phyloP scores from a whole-genome alignment of 1,140 invertebrate species.

The Pinna nobilis region DNA sequence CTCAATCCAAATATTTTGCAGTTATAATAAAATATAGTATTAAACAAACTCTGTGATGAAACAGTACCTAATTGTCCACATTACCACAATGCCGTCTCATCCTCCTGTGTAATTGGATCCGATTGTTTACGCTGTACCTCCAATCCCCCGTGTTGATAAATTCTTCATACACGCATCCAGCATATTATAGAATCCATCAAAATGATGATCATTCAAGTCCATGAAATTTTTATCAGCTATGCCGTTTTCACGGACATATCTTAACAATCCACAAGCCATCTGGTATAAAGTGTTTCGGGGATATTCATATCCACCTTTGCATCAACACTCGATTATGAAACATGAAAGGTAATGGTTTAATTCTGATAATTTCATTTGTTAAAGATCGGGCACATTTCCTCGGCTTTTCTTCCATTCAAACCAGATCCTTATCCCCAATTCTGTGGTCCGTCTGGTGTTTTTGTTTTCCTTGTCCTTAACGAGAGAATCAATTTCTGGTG shows the following conservation, averaged over 20 bases:
- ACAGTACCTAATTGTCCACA: neutral
- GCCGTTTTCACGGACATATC: conserved; percentile 4
- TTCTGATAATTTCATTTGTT: neutral
- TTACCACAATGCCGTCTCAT: conserved; percentile 7
- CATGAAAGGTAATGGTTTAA: neutral
- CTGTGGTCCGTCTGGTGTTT: conserved; percentile 8
- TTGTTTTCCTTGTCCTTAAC: neutral
- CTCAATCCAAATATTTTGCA: conserved; percentile 21
- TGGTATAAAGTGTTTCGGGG: conserved; percentile 13
- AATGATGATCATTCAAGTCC: conserved; percentile 4
- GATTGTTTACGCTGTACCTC: conserved; percentile 4
- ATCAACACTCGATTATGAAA: neutral
- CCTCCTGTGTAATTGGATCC: conserved; percentile 4
- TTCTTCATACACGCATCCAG: conserved; percentile 30
- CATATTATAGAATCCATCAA: conserved; percentile 17
- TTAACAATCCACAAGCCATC: conserved; percentile 30
- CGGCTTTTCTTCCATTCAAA: neutral
- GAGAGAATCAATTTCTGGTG: neutral
- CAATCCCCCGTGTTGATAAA: conserved; percentile 1
- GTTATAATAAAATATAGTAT: conserved; percentile 18
- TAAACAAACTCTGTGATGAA: neutral
- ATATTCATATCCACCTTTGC: conserved; percentile 4
- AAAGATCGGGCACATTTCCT: conserved; percentile 7
- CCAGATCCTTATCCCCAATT: neutral
- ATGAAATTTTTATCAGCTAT: conserved; percentile 29